Evolutionary conservation across 2,797 vertebrate genomes (phyloP).

Genomic region (Myiothlypis coronata): DNA sequence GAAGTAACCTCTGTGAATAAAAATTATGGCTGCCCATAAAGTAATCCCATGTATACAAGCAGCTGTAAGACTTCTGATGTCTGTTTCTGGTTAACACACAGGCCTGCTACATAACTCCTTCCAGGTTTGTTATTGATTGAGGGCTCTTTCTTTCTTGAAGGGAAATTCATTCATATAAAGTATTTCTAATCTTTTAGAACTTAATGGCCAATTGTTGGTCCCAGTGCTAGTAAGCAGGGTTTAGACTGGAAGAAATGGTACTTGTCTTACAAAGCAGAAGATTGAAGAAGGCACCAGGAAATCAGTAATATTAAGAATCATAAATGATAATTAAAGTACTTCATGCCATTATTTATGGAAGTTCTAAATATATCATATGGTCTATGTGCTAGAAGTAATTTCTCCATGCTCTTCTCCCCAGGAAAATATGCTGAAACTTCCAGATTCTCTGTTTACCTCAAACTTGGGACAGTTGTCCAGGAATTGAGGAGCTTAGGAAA

Average conservation of each 20-base stretch:
- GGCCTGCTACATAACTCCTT: not conserved
- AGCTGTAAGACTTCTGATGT: not conserved
- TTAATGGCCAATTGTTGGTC: not conserved
- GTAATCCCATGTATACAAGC: not conserved
- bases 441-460: not conserved
- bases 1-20: slow-evolving; percentile 17
- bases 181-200: not conserved
- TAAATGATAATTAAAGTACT: not conserved
- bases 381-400: not conserved
- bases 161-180: not conserved
- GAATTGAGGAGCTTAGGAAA: not conserved
- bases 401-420: not conserved
- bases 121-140: not conserved
- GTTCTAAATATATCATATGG: not conserved
- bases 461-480: not conserved
- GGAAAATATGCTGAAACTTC: not conserved
- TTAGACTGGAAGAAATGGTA: not conserved
- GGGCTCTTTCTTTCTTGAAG: not conserved
- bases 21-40: not conserved
- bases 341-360: not conserved
- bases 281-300: not conserved
- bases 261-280: not conserved
- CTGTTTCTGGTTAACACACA: slow-evolving; percentile 26
- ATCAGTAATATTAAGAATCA: not conserved
- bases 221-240: not conserved